Percentiles rank a stretch among this genome's conserved stretches.
phyloP scores from a whole-genome alignment of 2,797 vertebrate genomes.

The Amphiprion clarkii region DNA sequence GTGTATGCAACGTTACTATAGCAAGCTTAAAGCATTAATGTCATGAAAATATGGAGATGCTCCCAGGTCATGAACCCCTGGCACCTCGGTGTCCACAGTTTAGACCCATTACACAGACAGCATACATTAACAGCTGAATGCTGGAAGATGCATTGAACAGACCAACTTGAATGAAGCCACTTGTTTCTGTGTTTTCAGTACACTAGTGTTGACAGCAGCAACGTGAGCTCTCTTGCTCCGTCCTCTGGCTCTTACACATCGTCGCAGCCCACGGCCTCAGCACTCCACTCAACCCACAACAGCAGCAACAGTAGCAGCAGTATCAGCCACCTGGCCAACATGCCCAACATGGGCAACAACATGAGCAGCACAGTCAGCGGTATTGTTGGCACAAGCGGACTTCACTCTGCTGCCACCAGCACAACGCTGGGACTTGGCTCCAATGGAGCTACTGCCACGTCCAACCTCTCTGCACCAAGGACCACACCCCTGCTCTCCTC shows the following conservation, averaged over 20 bases:
- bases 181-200: constrained; percentile 81
- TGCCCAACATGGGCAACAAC: constrained; percentile 67
- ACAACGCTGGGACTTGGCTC: constrained; percentile 88
- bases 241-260: constrained; percentile 82
- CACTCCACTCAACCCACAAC: constrained; percentile 75
- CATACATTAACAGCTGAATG: not conserved
- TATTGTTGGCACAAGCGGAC: constrained; percentile 72
- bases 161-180: not conserved
- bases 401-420: constrained; percentile 81
- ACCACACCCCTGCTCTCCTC: constrained; percentile 88
- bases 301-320: constrained; percentile 79
- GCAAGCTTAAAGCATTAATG: not conserved
- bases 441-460: constrained; percentile 86
- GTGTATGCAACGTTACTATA: not conserved
- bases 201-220: constrained; percentile 87
- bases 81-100: not conserved
- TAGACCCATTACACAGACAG: not conserved
- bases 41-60: not conserved
- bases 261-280: constrained; percentile 65
- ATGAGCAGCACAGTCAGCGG: constrained; percentile 74
- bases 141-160: not conserved
- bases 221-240: constrained; percentile 82
- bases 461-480: constrained; percentile 85
- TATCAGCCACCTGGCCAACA: constrained; percentile 77
- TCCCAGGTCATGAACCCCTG: not conserved